Evolutionary conservation across 2,797 vertebrate genomes (phyloP).

Genomic region (Sebastiscus albofasciatus): DNA sequence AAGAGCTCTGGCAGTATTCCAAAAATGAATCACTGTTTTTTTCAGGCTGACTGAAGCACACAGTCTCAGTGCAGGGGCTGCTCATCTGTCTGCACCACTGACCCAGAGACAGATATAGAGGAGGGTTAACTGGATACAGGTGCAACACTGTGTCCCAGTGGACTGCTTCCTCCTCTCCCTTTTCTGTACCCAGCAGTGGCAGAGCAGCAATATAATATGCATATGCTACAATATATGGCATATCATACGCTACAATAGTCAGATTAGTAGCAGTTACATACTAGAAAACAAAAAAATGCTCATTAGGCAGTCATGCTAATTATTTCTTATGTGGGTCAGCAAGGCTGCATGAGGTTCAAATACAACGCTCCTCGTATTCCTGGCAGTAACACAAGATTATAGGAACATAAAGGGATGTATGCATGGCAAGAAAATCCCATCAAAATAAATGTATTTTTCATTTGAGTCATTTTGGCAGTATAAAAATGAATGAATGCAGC

Average conservation of each 20-base stretch:
- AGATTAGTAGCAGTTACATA: neutral
- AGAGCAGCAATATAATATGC: neutral
- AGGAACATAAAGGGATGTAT: neutral
- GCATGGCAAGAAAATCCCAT: neutral
- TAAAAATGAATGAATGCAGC: neutral
- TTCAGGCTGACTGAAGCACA: slow-evolving; percentile 2
- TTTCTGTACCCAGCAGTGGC: neutral
- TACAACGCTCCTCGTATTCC: neutral
- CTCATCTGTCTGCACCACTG: slow-evolving; percentile 46
- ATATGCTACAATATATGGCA: too few species aligned
- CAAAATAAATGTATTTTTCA: neutral
- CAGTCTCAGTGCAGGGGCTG: neutral
- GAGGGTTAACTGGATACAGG: slow-evolving; percentile 39
- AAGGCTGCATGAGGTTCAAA: neutral
- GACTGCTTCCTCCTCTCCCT: neutral
- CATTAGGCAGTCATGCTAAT: neutral
- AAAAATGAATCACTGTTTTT: neutral
- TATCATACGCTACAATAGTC: neutral
- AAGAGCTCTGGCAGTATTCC: neutral
- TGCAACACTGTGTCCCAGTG: slow-evolving; percentile 32
- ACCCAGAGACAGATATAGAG: slow-evolving; percentile 20
- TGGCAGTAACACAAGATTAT: neutral
- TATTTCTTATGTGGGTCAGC: neutral
- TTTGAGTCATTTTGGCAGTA: neutral
- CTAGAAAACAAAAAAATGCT: neutral